These are phyloP conservation scores for Pterostichus niger DNA, from an alignment of 2,888 invertebrate genomes.

Conservation along the genomic window DNA sequence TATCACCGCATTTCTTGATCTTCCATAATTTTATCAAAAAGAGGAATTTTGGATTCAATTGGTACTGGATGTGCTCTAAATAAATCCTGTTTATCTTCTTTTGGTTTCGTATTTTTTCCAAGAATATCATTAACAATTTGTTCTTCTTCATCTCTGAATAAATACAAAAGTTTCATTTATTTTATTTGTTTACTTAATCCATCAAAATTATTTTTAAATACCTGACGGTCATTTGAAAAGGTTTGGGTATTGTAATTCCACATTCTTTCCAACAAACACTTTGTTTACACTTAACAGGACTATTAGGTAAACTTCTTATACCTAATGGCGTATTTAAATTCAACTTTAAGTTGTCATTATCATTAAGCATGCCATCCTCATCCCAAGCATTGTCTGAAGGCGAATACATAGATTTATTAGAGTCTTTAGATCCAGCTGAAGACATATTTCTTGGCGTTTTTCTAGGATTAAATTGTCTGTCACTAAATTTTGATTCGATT, in stretches of 20 bases:
- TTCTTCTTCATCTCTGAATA: conserved; percentile 82
- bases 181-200: not conserved
- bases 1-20: conserved; percentile 85
- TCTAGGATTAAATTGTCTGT: conserved; percentile 47
- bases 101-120: conserved; percentile 73
- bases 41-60: conserved; percentile 84
- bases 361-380: conserved; percentile 70
- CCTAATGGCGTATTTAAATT: conserved; percentile 70
- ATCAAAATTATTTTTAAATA: conserved; percentile 71
- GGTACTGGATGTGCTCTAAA: conserved; percentile 84
- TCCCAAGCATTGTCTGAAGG: conserved; percentile 72
- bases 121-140: conserved; percentile 80
- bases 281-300: conserved; percentile 78
- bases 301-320: conserved; percentile 81
- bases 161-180: too few relatives aligned
- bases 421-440: conserved; percentile 72
- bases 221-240: conserved; percentile 86
- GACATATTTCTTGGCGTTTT: conserved; percentile 70
- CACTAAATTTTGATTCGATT: conserved; percentile 72
- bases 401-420: conserved; percentile 67
- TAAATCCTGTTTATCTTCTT: conserved; percentile 77
- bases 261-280: conserved; percentile 72
- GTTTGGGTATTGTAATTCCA: conserved; percentile 82
- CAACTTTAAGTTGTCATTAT: conserved; percentile 73
- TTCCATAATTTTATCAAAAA: conserved; percentile 85